phyloP scores from a whole-genome alignment of 2,888 invertebrate genomes.

The Tenthredo amoena region DNA sequence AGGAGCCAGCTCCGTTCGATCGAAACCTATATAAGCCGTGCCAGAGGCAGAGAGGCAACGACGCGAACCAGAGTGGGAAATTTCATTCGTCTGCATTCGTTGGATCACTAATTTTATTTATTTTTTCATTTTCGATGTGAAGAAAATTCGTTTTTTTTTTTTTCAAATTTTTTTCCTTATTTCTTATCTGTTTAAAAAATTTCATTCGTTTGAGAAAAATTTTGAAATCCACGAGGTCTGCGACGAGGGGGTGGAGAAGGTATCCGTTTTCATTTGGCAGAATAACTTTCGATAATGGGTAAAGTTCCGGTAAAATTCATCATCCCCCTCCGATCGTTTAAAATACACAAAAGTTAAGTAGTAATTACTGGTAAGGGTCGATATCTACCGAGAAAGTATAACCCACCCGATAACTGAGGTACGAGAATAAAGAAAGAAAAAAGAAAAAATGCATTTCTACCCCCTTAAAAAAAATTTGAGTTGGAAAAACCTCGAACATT shows the following conservation, averaged over 20 bases:
- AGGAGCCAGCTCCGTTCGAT: not conserved
- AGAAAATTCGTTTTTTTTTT: not conserved
- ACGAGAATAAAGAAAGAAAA: not conserved
- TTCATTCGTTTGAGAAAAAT: not conserved
- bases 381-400: not conserved
- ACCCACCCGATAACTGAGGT: not conserved
- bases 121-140: not conserved
- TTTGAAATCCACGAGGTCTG: not conserved
- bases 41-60: not conserved
- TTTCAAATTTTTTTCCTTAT: not conserved
- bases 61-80: not conserved
- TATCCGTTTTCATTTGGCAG: not conserved
- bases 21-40: conserved; percentile 19
- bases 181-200: not conserved
- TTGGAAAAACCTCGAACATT: not conserved
- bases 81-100: not conserved
- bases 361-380: not conserved
- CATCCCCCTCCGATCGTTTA: not conserved
- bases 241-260: not conserved
- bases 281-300: not conserved
- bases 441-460: not conserved
- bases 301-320: conserved; percentile 14
- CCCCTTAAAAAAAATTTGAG: not conserved
- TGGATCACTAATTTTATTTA: not conserved
- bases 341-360: conserved; percentile 22